These are phyloP conservation scores for Hippasteria phrygiana DNA, from an alignment of 53 echinoderm and acorn worm species.

Conservation along the genomic window DNA sequence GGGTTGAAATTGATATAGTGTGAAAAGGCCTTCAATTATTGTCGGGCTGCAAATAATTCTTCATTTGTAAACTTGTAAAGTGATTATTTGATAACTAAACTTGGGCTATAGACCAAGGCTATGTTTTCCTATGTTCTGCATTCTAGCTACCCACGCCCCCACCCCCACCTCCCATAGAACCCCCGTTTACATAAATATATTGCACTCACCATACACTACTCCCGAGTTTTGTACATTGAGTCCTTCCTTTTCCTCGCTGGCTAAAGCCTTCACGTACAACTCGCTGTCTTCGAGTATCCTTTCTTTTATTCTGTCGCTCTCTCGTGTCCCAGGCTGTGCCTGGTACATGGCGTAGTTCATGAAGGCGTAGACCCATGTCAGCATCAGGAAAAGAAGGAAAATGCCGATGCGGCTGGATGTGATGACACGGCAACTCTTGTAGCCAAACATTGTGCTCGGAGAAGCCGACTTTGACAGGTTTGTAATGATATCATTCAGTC, in stretches of 20 bases:
- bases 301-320: slow-evolving; percentile 78
- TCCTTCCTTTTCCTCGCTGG: slow-evolving; percentile 75
- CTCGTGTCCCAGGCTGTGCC: slow-evolving; percentile 64
- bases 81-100: no score
- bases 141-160: no score
- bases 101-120: neutral
- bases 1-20: no score
- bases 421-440: slow-evolving; percentile 26
- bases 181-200: slow-evolving; percentile 15
- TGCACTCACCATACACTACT: slow-evolving; percentile 84
- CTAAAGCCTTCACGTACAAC: slow-evolving; percentile 86
- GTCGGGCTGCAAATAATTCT: no score
- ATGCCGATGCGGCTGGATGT: slow-evolving; percentile 60
- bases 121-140: no score
- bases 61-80: no score
- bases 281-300: slow-evolving; percentile 90
- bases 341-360: slow-evolving; percentile 75
- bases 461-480: neutral
- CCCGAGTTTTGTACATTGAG: slow-evolving; percentile 73
- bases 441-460: neutral
- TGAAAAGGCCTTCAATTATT: no score
- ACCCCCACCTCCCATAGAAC: no score
- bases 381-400: slow-evolving; percentile 67
- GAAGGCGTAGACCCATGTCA: slow-evolving; percentile 81
- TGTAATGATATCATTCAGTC: neutral